Evolutionary conservation across 2,888 invertebrate species (phyloP), one percentile per base, ranked within the genome.

Genomic region (Hydraecia micacea): DNA sequence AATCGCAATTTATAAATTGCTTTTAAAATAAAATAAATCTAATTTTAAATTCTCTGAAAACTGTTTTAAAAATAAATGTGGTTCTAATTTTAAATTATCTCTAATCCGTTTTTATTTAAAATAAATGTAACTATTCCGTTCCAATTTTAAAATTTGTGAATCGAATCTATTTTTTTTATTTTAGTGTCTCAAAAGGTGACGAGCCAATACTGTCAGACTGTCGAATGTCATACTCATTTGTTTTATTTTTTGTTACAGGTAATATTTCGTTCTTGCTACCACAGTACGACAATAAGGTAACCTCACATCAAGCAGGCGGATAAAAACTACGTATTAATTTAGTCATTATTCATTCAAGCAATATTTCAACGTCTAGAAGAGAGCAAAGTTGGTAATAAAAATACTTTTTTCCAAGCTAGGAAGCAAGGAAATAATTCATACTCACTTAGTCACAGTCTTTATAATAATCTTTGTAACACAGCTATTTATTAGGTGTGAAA

Each of bases 401-500:
- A 49, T 32, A 62, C 46, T 62, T 79, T 49, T 11, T 58, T 66
- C 28, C 15, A n/a, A 36, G 2, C 18, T 36, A 49, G 55, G 78
- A 71, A 84, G 32, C 66, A 46, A 60, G 52, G 60, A 75, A 73
- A 75, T 79, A 65, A 68, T 79, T 55, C 15, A 70, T 2, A 58
- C 55, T 60, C 25, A 36, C 15, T 60, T 60, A n/a, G 18, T 36
- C 36, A 73, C 32, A 15, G 79, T 65, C 13, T 28, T 18, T 21
- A 42, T 74, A 28, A 69, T 81, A 52, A 32, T 71, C n/a, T 42
- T 21, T 32, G 15, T 18, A 55, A 55, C 25, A 73, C 32, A 18
- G 28, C 7, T 62, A 72, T 80, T 83, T 80, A 86, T 78, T 72
- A 81, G 60, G 86, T 86, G 86, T 79, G 84, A 84, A 80, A 84